phyloP scores from a whole-genome alignment of 2,797 vertebrate species.

The Cynopterus sphinx region DNA sequence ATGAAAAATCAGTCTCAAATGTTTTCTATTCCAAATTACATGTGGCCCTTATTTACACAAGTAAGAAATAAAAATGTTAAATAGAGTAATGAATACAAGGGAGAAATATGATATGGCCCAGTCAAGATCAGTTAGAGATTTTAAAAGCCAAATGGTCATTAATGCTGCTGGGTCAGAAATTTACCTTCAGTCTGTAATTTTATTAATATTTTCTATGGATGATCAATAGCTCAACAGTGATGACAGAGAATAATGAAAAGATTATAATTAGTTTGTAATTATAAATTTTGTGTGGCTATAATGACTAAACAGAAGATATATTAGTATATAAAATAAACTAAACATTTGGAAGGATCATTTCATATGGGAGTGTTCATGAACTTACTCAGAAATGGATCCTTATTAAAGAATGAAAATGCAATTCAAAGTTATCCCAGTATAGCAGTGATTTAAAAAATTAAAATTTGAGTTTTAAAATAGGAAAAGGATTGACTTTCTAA shows the following conservation, averaged over 20 bases:
- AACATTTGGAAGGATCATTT: slow-evolving; percentile 13
- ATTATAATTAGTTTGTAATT: background rate
- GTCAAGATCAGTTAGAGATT: background rate
- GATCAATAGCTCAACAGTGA: background rate
- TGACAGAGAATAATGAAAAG: background rate
- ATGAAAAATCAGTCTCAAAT: background rate
- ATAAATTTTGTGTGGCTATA: background rate
- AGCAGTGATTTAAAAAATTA: slow-evolving; percentile 33
- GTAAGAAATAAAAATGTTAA: background rate
- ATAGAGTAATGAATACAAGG: background rate
- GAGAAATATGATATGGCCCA: background rate
- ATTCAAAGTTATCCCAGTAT: background rate
- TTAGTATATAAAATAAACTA: background rate
- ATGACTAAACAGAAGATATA: background rate
- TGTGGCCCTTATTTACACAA: background rate
- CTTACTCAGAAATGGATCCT: background rate
- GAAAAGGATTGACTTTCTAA: slow-evolving; percentile 46
- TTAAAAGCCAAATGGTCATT: background rate
- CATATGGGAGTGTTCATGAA: background rate
- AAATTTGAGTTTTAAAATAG: slow-evolving; percentile 55
- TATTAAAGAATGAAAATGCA: background rate
- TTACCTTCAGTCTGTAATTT: background rate
- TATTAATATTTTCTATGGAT: background rate
- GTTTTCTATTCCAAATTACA: background rate
- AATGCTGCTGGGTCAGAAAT: background rate